Conservation (phyloP, 1,140 invertebrate genomes). For the Drosophila ercepeae region DNA sequence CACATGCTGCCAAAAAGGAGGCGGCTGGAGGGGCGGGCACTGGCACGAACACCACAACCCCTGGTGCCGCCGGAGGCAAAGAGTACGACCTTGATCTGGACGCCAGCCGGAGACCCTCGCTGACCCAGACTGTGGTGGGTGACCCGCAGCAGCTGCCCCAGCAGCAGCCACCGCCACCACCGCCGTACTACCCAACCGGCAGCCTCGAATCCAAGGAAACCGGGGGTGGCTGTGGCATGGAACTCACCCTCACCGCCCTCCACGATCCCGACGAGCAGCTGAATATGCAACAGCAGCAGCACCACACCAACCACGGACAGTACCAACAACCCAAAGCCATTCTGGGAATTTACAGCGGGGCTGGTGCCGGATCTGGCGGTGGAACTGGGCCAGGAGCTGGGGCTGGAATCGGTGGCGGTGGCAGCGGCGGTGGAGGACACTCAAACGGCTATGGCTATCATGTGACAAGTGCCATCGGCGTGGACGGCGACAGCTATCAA, state of each 20-base stretch:
- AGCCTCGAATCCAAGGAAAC: constrained; percentile 74
- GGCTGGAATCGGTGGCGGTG: no score
- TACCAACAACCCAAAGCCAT: constrained; percentile 54
- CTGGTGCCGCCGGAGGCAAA: constrained; percentile 40
- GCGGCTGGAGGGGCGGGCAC: constrained; percentile 23
- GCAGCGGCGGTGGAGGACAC: constrained; percentile 31
- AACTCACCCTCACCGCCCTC: constrained; percentile 71
- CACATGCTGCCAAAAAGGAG: constrained; percentile 65
- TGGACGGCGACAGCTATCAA: constrained; percentile 82
- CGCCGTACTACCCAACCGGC: constrained; percentile 76
- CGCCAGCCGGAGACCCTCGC: constrained; percentile 45
- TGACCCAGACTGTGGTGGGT: constrained; percentile 41
- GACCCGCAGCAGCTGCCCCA: constrained; percentile 24
- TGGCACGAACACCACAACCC: constrained; percentile 15
- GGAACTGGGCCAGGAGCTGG: background rate
- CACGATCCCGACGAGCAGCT: constrained; percentile 79
- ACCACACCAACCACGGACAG: constrained; percentile 54
- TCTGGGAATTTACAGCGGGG: constrained; percentile 60
- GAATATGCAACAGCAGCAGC: constrained; percentile 72
- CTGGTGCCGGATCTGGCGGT: constrained; percentile 7
- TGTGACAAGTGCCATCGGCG: constrained; percentile 82
- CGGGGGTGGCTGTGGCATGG: constrained; percentile 59
- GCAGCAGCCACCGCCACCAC: constrained; percentile 48
- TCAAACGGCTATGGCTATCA: constrained; percentile 82
- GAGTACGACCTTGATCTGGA: constrained; percentile 72